phyloP scores from a whole-genome alignment of 1,140 invertebrate genomes.

The Aricia agestis region DNA sequence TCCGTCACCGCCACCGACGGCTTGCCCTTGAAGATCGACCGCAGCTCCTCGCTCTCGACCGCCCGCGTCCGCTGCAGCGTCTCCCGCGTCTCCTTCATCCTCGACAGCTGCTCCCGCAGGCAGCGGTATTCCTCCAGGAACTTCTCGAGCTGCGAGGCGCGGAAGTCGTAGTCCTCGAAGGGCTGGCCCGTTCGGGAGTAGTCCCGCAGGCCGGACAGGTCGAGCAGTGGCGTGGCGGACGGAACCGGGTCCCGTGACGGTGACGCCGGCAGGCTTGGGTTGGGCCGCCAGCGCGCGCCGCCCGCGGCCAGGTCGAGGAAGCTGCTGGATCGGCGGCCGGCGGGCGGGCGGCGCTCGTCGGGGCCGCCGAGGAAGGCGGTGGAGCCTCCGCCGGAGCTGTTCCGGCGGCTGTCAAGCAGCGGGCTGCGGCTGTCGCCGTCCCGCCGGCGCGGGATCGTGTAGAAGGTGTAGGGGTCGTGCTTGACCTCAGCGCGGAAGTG shows the following conservation, averaged over 20 bases:
- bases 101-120: constrained; percentile 84
- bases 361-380: constrained; percentile 51
- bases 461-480: constrained; percentile 74
- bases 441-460: constrained; percentile 78
- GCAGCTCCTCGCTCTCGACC: constrained; percentile 67
- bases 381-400: constrained; percentile 68
- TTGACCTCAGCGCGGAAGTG: constrained; percentile 60
- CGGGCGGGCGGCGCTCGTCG: constrained; percentile 47
- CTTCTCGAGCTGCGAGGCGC: constrained; percentile 84
- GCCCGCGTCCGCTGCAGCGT: constrained; percentile 77
- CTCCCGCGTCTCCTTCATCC: constrained; percentile 86
- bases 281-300: constrained; percentile 53
- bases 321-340: constrained; percentile 72
- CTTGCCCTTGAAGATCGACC: constrained; percentile 77
- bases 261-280: constrained; percentile 67
- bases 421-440: constrained; percentile 82
- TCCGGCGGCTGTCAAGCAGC: constrained; percentile 73
- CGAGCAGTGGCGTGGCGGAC: constrained; percentile 76
- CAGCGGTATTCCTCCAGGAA: constrained; percentile 86
- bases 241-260: constrained; percentile 65
- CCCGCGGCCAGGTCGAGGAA: constrained; percentile 75
- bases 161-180: constrained; percentile 81
- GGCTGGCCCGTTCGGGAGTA: constrained; percentile 67
- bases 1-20: constrained; percentile 75
- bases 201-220: constrained; percentile 71